phyloP scores from a whole-genome alignment of 23 tunicate genomes.

The Diplosoma virens region DNA sequence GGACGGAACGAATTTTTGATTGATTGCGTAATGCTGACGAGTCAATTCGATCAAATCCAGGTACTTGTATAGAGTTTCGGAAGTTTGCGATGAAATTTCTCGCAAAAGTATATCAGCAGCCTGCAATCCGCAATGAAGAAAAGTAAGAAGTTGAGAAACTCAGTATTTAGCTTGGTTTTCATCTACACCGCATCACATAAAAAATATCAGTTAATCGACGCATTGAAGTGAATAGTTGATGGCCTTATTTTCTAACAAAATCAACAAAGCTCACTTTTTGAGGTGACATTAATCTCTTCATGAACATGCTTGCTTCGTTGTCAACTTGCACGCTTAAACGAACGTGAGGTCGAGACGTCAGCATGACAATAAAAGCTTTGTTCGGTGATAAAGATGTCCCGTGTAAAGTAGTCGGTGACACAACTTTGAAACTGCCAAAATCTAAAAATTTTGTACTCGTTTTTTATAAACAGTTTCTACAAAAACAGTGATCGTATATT shows the following conservation, averaged over 20 bases:
- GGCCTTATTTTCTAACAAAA: no score
- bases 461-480: background rate
- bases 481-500: no score
- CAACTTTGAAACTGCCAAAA: background rate
- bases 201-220: no score
- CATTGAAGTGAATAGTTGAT: no score
- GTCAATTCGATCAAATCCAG: constrained; percentile 30
- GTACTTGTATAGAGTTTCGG: background rate
- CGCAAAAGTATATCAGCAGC: constrained; percentile 30
- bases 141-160: no score
- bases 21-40: constrained; percentile 26
- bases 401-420: constrained; percentile 26
- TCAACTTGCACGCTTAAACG: constrained; percentile 39
- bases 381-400: constrained; percentile 31
- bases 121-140: no score
- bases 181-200: no score
- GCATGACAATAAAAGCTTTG: constrained; percentile 28
- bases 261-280: background rate
- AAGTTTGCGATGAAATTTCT: background rate
- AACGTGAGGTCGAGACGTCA: constrained; percentile 36
- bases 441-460: constrained; percentile 1
- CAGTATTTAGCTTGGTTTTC: no score
- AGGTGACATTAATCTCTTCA: constrained; percentile 17
- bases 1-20: background rate
- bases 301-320: constrained; percentile 20